Base-by-base conservation (phyloP, 2,113 vertebrate genomes). In the Lepus timidus region DNA sequence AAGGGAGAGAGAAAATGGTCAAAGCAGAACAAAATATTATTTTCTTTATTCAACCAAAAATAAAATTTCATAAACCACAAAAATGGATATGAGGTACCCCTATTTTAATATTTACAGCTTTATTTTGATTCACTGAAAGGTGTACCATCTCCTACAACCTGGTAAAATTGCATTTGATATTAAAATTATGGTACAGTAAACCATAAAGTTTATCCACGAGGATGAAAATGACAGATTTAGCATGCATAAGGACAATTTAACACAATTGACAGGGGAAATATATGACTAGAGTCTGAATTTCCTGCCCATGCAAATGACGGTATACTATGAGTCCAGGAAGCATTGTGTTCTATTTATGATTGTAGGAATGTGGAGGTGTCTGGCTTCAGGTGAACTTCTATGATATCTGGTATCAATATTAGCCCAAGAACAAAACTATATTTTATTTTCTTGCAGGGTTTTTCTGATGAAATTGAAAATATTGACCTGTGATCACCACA, bases 391-490 rank as follows among this genome's bases (percentile, higher is more conserved):
- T 94, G 85, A 94, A 61, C 29, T n/a, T 80, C 29, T 75, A 44
- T 65, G 81, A 88, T 71, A 84, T 85, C 39, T 58, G 36, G 19
- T 83, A 67, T 82, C n/a, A 87, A 85, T 64, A 58, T 74, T 93
- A 86, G 75, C 78, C 9, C 49, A 81, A 51, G 76, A 49, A 80
- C 3, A 64, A 85, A 94, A 73, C 33, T 93, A 27, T 95, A 87
- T 92, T 94, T 96, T 88, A 93, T 93, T 93, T 95, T 73, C 51
- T 93, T 75, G 39, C 36, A 76, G n/a, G 64, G 52, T 58, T 92
- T 88, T 95, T 89, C 70, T 17, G 23, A 76, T 86, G 73, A 94
- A 94, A 89, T 94, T 78, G 68, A 96, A 97, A 94, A 89, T 81
- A 92, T 6, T 94, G 95, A 95, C 93, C 95, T 95, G 74, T 79